These are phyloP conservation scores for Scortum barcoo DNA, from an alignment of 2,113 vertebrate genomes.

Conservation along the genomic window DNA sequence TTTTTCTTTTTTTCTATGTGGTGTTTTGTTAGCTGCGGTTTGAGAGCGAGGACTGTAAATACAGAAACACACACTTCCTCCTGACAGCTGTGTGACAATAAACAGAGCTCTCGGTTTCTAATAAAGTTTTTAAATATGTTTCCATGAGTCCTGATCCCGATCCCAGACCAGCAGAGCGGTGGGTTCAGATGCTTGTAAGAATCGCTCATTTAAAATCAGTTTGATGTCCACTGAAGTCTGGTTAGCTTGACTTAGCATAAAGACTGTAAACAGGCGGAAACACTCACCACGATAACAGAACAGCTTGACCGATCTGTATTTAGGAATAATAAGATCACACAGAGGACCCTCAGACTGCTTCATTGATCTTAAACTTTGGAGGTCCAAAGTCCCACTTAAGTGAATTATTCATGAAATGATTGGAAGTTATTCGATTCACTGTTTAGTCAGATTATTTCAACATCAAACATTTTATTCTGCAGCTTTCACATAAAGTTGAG, in stretches of 20 bases:
- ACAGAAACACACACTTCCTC: slow-evolving; percentile 45
- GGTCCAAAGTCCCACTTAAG: too few species aligned
- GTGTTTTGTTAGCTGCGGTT: slow-evolving; percentile 77
- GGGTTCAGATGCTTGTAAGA: neutral
- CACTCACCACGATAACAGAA: neutral
- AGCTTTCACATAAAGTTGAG: too few species aligned
- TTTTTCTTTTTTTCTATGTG: slow-evolving; percentile 87
- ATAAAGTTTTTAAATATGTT: slow-evolving; percentile 94
- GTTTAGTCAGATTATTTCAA: too few species aligned
- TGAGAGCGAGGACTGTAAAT: slow-evolving; percentile 75
- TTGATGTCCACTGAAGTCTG: too few species aligned
- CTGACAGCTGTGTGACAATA: slow-evolving; percentile 85
- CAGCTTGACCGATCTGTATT: too few species aligned
- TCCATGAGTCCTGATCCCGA: neutral
- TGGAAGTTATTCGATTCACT: too few species aligned
- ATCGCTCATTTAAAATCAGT: too few species aligned
- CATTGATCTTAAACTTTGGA: too few species aligned
- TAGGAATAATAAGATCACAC: too few species aligned
- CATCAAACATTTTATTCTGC: too few species aligned
- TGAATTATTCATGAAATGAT: too few species aligned
- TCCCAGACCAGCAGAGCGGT: neutral
- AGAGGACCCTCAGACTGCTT: too few species aligned
- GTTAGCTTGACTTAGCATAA: neutral
- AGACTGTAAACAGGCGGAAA: neutral
- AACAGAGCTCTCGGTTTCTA: slow-evolving; percentile 88